Evolutionary conservation across 2,113 vertebrate species (phyloP).

Genomic region (Perca schrenkii): DNA sequence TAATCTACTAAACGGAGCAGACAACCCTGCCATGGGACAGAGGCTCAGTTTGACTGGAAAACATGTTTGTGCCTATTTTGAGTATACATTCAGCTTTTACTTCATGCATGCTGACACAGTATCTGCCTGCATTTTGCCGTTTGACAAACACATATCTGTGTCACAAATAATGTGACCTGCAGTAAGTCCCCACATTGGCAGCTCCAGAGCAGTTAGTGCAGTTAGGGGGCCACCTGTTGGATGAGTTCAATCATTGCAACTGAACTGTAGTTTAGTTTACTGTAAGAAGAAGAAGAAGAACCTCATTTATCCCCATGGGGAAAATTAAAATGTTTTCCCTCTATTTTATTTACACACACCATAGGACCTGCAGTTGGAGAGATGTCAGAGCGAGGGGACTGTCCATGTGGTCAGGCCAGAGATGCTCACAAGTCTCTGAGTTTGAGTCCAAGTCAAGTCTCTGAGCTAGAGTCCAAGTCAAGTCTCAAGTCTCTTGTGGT

Average conservation of each 20-base stretch:
- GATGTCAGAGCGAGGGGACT: too few relatives aligned
- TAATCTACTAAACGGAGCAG: conserved; percentile 38
- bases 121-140: not conserved
- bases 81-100: not conserved
- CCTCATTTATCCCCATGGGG: too few relatives aligned
- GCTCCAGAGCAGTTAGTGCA: not conserved
- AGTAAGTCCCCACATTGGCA: too few relatives aligned
- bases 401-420: too few relatives aligned
- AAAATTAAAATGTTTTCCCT: too few relatives aligned
- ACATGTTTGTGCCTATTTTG: not conserved
- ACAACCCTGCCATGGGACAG: not conserved
- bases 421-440: too few relatives aligned
- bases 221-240: conserved; percentile 58
- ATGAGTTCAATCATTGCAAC: not conserved
- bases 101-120: not conserved
- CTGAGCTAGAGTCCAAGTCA: too few relatives aligned
- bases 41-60: not conserved
- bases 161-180: not conserved
- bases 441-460: too few relatives aligned
- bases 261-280: not conserved
- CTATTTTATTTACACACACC: too few relatives aligned
- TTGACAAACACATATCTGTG: not conserved
- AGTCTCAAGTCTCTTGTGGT: too few relatives aligned
- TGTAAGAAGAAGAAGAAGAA: not conserved
- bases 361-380: too few relatives aligned